Percentiles rank a stretch among this genome's conserved stretches.
Conservation (phyloP, 2,113 vertebrate species). For the Thinocorus orbignyianus region DNA sequence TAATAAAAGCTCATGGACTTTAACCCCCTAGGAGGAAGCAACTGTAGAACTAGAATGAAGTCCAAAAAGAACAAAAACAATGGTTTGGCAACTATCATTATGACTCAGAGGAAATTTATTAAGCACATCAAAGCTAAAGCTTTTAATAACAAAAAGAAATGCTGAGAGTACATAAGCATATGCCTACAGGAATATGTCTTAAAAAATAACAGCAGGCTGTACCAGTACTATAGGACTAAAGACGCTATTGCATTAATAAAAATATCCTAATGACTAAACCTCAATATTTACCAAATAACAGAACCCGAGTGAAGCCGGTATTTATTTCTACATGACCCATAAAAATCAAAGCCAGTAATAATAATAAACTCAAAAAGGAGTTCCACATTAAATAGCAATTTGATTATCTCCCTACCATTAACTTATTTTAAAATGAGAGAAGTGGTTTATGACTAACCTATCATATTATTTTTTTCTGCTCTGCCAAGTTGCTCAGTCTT, state of each 20-base stretch:
- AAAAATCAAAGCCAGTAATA: neutral
- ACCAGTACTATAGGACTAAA: neutral
- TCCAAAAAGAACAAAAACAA: slow-evolving; percentile 22
- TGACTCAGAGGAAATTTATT: slow-evolving; percentile 52
- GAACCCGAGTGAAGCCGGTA: neutral
- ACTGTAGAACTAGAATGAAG: neutral
- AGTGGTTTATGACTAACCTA: neutral
- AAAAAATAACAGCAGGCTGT: neutral
- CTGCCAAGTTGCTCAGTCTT: neutral
- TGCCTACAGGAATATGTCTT: neutral
- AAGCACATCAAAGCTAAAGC: slow-evolving; percentile 36
- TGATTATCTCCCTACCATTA: neutral
- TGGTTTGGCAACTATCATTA: neutral
- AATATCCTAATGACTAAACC: neutral
- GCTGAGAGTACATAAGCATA: slow-evolving; percentile 5
- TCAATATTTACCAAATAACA: neutral
- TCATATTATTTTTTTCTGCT: neutral
- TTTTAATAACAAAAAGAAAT: slow-evolving; percentile 14
- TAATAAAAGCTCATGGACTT: slow-evolving; percentile 22
- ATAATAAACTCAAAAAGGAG: neutral
- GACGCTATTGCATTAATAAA: neutral
- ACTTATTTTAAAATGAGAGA: neutral
- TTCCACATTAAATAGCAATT: neutral
- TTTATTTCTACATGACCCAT: neutral
- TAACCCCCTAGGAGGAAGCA: slow-evolving; percentile 1